These are phyloP conservation scores for Hofmannophila pseudospretella DNA, from an alignment of 2,888 invertebrate genomes.

Conservation along the genomic window DNA sequence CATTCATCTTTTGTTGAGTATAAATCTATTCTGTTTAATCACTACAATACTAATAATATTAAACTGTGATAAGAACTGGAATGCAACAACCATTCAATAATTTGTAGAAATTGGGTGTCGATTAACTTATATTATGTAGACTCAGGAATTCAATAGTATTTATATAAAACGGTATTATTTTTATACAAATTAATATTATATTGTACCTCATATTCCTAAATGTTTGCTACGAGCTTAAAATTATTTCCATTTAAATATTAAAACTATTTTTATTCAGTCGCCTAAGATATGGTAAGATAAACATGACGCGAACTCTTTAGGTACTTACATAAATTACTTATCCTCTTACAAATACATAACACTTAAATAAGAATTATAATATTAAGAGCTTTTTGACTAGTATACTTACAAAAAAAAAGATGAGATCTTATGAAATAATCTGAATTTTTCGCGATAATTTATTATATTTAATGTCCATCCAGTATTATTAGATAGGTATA, in stretches of 20 bases:
- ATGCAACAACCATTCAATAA: too few relatives aligned
- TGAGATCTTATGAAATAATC: conserved; percentile 72
- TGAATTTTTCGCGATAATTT: conserved; percentile 69
- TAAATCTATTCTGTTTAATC: too few relatives aligned
- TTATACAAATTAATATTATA: conserved; percentile 12
- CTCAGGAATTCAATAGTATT: too few relatives aligned
- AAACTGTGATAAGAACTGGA: too few relatives aligned
- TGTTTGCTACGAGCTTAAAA: conserved; percentile 51
- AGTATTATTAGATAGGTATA: conserved; percentile 74
- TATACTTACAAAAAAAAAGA: conserved; percentile 65
- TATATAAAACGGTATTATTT: too few relatives aligned
- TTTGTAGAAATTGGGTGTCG: too few relatives aligned
- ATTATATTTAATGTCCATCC: conserved; percentile 73
- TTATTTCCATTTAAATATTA: conserved; percentile 38
- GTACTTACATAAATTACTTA: conserved; percentile 47
- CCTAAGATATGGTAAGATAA: conserved; percentile 42
- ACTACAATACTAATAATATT: too few relatives aligned
- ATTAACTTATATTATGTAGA: too few relatives aligned
- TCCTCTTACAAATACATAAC: conserved; percentile 53
- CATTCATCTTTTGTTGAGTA: too few relatives aligned
- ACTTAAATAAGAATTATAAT: conserved; percentile 57
- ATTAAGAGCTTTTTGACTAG: conserved; percentile 72
- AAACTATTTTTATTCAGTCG: conserved; percentile 40
- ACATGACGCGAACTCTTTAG: conserved; percentile 41
- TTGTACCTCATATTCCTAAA: conserved; percentile 21